These are phyloP conservation scores for Pandemis cinnamomeana DNA, from an alignment of 2,888 invertebrate species.

Conservation along the genomic window DNA sequence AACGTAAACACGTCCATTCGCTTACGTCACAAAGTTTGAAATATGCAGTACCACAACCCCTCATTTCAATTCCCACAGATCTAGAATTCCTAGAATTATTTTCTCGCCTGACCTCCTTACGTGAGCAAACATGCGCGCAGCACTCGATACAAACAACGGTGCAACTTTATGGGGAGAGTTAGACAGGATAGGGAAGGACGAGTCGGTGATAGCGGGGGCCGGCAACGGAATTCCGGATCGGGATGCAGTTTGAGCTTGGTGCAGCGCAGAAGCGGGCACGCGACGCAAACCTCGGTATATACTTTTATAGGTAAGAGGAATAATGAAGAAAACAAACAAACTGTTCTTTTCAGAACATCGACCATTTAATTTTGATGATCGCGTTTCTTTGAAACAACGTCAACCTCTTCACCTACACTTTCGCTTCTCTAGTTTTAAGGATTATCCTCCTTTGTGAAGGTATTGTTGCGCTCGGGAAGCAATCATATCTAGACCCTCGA, in stretches of 20 bases:
- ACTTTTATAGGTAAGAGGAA: no score
- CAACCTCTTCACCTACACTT: no score
- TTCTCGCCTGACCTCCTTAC: constrained; percentile 30
- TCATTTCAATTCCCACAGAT: constrained; percentile 8
- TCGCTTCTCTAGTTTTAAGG: no score
- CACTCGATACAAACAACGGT: constrained; percentile 23
- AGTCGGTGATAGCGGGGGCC: constrained; percentile 63
- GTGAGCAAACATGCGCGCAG: constrained; percentile 27
- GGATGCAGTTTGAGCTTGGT: constrained; percentile 54
- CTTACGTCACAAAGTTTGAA: neutral
- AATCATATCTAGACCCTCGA: no score
- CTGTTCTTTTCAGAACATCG: no score
- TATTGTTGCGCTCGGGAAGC: no score
- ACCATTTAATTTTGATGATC: no score
- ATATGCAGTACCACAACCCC: neutral
- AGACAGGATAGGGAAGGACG: constrained; percentile 61
- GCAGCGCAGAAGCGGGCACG: constrained; percentile 40
- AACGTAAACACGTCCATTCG: neutral
- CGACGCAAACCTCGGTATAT: no score
- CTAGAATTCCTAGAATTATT: constrained; percentile 11
- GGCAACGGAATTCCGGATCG: constrained; percentile 68
- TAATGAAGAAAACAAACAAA: no score
- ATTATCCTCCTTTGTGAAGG: neutral
- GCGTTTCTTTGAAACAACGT: no score
- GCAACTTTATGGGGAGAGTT: constrained; percentile 42